Evolutionary conservation across 92 coral and sea anemone genomes (phyloP), one percentile per base, ranked within the genome.

Genomic region (Parazoanthus atlanticus): DNA sequence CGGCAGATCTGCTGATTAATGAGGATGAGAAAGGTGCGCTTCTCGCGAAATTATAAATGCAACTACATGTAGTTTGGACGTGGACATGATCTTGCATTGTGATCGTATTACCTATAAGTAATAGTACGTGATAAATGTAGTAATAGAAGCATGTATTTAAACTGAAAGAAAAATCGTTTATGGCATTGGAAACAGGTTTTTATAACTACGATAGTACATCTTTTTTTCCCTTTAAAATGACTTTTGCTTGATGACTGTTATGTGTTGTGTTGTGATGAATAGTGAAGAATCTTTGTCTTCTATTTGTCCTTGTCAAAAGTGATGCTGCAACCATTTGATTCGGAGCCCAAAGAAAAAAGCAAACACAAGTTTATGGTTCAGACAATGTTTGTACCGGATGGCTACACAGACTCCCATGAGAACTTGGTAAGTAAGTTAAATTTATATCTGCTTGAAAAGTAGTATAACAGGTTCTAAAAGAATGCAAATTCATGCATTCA

Each of bases 301-400:
- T 69, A 36, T 88, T 84, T 66, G 36, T 49, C 52, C 36, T 77
- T 15, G 33, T 0, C 84, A 13, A 31, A 52, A 97, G 99, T 97
- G 16, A 97, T 97, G 99, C 88, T 97, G 78, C 99, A 97, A 78
- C 99, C 99, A 29, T 96, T 93, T 92, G 99, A 97, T 16, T 97
- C 91, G 91, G 99, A 97, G 86, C 97, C 95, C 16, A 97, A 94
- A 91, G 99, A 97, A 47, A 97, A 97, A 88, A 94, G 95, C 81
- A 97, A 97, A 73, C 99, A 97, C 91, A 97, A 97, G 86, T 97
- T 97, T 85, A 97, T 97, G 99, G 99, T 97, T 1, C 99, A 97
- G 86, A 93, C 99, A 65, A 95, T 97, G 98, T 91, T 95, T 94
- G 97, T 96, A 26, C 96, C 96, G 17, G 96, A 93, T 3, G 93